Percentiles rank a stretch among this genome's conserved stretches.
phyloP scores from a whole-genome alignment of 2,797 vertebrate genomes.

The Staurois parvus region DNA sequence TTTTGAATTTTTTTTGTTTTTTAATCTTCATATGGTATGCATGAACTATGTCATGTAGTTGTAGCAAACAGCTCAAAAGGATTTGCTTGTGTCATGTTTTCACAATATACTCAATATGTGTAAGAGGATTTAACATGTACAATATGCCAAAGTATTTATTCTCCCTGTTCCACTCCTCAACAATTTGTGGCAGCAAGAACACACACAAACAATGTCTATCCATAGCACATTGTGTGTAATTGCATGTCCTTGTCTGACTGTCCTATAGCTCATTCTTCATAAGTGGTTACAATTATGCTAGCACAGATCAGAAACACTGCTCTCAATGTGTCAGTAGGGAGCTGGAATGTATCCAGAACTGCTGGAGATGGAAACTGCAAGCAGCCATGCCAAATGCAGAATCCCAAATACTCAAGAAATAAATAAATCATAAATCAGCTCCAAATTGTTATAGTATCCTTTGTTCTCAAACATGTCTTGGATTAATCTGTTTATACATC shows the following conservation, averaged over 20 bases:
- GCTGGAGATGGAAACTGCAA: conserved; percentile 39
- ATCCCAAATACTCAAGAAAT: conserved; percentile 13
- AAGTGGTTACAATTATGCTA: conserved; percentile 49
- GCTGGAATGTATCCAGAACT: conserved; percentile 38
- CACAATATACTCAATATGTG: background rate
- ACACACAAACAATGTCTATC: conserved; percentile 29
- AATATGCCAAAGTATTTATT: background rate
- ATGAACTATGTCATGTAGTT: background rate
- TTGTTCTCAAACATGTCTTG: background rate
- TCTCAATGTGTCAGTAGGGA: conserved; percentile 17
- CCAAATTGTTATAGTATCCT: background rate
- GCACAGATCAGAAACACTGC: conserved; percentile 30
- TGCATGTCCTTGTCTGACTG: conserved; percentile 37
- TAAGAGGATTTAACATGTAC: background rate
- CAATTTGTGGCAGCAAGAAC: conserved; percentile 16
- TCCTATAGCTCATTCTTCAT: conserved; percentile 41
- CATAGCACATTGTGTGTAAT: background rate
- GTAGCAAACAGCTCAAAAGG: background rate
- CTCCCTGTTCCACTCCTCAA: background rate
- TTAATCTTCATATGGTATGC: background rate
- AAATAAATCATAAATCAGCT: conserved; percentile 29
- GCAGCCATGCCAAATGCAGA: conserved; percentile 23
- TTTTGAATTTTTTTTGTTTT: background rate
- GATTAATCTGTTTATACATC: background rate
- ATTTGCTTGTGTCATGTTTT: background rate